These are phyloP conservation scores for Copsychus sechellarum DNA, from an alignment of 2,113 vertebrate species.

Conservation along the genomic window DNA sequence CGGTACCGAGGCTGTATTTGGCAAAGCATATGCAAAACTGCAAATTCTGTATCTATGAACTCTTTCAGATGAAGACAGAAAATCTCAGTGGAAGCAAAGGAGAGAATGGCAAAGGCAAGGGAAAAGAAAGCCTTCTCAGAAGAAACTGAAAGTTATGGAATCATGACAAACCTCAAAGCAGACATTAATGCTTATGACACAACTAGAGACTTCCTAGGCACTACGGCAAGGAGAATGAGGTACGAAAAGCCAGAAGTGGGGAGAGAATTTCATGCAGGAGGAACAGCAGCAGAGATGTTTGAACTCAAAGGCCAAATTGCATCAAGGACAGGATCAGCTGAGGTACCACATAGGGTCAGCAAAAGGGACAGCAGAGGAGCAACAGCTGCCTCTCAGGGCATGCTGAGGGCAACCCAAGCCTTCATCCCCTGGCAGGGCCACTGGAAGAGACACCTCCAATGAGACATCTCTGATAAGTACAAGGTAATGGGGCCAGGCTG, in stretches of 20 bases:
- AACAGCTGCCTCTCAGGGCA: neutral
- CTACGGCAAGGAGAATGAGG: rapidly evolving
- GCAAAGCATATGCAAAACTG: constrained; percentile 10
- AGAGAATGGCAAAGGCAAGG: neutral
- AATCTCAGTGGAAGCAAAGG: neutral
- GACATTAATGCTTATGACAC: neutral
- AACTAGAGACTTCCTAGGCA: neutral
- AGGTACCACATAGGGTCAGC: neutral
- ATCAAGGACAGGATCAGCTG: neutral
- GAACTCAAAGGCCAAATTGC: neutral
- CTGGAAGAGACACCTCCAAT: neutral
- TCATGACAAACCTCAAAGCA: neutral
- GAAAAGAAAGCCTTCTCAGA: neutral
- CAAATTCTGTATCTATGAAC: neutral
- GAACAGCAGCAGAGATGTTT: neutral
- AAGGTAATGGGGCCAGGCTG: neutral
- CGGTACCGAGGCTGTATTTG: neutral
- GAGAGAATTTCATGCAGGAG: neutral
- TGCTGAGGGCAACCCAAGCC: neutral
- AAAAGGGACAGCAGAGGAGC: neutral
- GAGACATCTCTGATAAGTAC: neutral
- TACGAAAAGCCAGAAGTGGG: neutral
- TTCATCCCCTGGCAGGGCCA: neutral
- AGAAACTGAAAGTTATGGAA: neutral
- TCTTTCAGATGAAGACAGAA: neutral